Evolutionary conservation across 2,888 invertebrate species (phyloP), one percentile per base, ranked within the genome.

Genomic region (Carterocephalus palaemon): DNA sequence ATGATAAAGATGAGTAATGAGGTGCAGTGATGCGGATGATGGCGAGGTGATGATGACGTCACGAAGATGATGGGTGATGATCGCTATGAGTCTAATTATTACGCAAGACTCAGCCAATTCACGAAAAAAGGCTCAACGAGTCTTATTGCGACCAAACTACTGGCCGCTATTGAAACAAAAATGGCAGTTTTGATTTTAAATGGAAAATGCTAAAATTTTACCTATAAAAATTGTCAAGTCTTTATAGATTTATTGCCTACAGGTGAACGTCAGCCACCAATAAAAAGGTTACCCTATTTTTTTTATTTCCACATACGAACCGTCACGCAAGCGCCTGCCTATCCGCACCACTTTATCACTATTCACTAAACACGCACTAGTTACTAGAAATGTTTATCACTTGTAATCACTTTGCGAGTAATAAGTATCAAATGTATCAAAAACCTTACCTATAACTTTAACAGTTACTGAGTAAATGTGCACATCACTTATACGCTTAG

Each of bases 381-480:
- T 49, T 36, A 64, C 72, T 81, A 76, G 67, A 66, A 68, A 52
- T 58, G 73, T 34, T 69, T 84, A 85, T 86, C 85, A 85, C 85
- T 78, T 86, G 71, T 75, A 78, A 85, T 85, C 85, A 85, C 83
- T 74, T 82, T 77, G 80, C 79, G 81, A 81, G 76, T 84, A 75
- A 72, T 80, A 82, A 79, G 83, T 86, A 85, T 85, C 85, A 85
- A 86, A 85, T 83, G 85, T 86, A 84, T 85, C 81, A 85, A 75
- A 82, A 81, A 70, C 48, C 76, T 84, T 77, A 77, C 61, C 75
- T 78, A 75, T 65, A 71, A 67, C 56, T 50, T 78, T 78, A 78
- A 79, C 72, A 72, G 68, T 78, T 75, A 75, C 62, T 69, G 78
- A 83, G 77, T 82, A 80, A 75, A 77, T 69, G 75, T 78, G 75